Evolutionary conservation across 2,797 vertebrate genomes (phyloP).

Genomic region (Ataeniobius toweri): DNA sequence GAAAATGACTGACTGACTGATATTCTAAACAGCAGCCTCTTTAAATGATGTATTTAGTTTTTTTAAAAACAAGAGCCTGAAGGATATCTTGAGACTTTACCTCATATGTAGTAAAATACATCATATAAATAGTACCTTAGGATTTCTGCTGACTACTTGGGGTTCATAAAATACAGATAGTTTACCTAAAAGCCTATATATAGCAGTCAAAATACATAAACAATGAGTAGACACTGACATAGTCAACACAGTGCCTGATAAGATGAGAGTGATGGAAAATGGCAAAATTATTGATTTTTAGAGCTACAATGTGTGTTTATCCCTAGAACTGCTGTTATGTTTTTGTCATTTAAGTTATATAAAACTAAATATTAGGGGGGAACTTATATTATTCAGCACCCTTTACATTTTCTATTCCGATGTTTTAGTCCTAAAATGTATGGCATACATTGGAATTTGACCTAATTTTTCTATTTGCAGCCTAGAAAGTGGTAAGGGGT

Average conservation of each 20-base stretch:
- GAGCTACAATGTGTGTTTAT: not conserved
- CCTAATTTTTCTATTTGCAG: constrained; percentile 12
- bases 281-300: not conserved
- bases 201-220: not conserved
- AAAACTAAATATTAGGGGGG: not conserved
- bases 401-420: not conserved
- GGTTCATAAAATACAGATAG: not conserved
- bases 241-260: no score
- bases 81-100: no score
- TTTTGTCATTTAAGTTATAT: no score
- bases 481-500: constrained; percentile 37
- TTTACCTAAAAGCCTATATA: not conserved
- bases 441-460: constrained; percentile 17
- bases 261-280: no score
- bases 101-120: no score
- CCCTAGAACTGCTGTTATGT: not conserved
- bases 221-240: not conserved
- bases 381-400: no score
- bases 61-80: no score
- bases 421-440: constrained; percentile 21
- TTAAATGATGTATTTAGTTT: no score
- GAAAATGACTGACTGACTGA: no score
- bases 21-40: no score
- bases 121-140: not conserved
- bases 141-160: not conserved